Base-by-base conservation (phyloP, 2,888 invertebrate genomes). In the Ditylenchus weischeri region DNA sequence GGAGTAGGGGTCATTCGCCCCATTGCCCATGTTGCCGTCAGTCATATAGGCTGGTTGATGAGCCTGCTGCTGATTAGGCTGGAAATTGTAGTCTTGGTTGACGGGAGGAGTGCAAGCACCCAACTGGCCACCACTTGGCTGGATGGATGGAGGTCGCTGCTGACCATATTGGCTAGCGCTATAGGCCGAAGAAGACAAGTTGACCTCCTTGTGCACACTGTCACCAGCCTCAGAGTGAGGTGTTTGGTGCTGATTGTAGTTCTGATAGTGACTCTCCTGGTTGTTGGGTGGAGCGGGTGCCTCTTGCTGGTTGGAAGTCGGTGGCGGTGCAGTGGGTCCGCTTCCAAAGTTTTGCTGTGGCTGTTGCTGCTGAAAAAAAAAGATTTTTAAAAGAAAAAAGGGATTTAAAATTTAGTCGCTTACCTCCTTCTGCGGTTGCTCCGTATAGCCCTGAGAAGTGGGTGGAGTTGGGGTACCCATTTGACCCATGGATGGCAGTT, bases 361-460 rank as follows among this genome's bases (percentile, higher is more conserved):
- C 15, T 43, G 43, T 15, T 1, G 43, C 15, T 43, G 43, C 43
- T 43, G 43, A 15, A 6, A 43, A 43, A 7, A 54, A 5, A 8
- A 54, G 6, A 5, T 50, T 50, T 23, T 21, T 54, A 10, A 54
- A 54, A 54, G 23, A 54, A 54, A 54, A 54, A 54, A 54, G 10
- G 1, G 4, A 54, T 23, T 23, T 21, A 10, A 19, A 13, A 54
- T 54, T 54, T 54, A 23, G 1, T 54, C 11, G 11, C 54, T 54
- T 29, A 54, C 54, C 29, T 54, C 54, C n/a, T 54, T 54, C n/a
- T 54, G 54, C 54, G 10, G 29, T 18, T 54, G 54, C 11, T 54
- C 23, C 11, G 29, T 7, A 21, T 54, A 29, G 29, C 29, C 54
- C 10, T 54, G 54, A 23, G 54, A 54, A n/a, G 23, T 18, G 23